Conservation (phyloP, 2,888 invertebrate species). For the Trichogramma evanescens region DNA sequence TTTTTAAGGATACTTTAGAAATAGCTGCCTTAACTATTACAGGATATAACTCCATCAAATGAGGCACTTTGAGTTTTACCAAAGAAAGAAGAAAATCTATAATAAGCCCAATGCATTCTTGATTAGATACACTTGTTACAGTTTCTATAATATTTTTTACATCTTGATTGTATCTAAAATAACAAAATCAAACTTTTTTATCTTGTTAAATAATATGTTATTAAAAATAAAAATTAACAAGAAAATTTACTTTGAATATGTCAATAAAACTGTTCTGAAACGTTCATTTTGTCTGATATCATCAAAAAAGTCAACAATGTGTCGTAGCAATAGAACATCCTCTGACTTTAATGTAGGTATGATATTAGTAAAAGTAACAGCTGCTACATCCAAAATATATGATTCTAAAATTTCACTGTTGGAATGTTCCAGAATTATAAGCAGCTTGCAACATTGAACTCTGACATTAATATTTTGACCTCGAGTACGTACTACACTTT, state of each 20-base stretch:
- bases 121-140: constrained; percentile 38
- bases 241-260: constrained; percentile 35
- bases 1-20: constrained; percentile 49
- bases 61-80: constrained; percentile 45
- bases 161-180: constrained; percentile 41
- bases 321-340: constrained; percentile 49
- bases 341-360: constrained; percentile 46
- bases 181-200: constrained; percentile 17
- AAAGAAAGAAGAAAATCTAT: constrained; percentile 51
- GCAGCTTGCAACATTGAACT: constrained; percentile 52
- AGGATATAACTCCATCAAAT: constrained; percentile 45
- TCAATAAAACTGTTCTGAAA: constrained; percentile 35
- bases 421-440: constrained; percentile 51
- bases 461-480: constrained; percentile 44
- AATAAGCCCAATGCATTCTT: constrained; percentile 49
- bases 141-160: constrained; percentile 44
- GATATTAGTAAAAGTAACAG: constrained; percentile 50
- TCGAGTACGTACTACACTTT: constrained; percentile 56
- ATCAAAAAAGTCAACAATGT: constrained; percentile 53
- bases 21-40: constrained; percentile 46
- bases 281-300: constrained; percentile 47
- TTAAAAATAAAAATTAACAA: constrained; percentile 15
- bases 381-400: constrained; percentile 48
- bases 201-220: not conserved
- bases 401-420: constrained; percentile 50